These are phyloP conservation scores for Liasis olivaceus DNA, from an alignment of 2,797 vertebrate genomes.

Conservation along the genomic window DNA sequence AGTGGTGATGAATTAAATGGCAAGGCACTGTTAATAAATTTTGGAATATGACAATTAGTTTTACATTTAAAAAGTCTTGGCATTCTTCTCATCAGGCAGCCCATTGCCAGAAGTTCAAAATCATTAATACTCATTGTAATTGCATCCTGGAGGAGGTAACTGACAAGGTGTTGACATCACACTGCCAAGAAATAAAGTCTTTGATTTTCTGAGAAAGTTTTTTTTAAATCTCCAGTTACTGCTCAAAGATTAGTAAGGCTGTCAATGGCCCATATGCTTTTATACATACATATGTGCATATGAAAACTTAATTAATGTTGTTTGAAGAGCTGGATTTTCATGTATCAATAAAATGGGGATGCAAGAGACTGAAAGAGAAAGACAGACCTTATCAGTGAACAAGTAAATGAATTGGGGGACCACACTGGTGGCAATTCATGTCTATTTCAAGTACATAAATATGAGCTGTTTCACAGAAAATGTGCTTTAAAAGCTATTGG, in stretches of 20 bases:
- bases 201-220: conserved; percentile 66
- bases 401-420: background rate
- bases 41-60: conserved; percentile 52
- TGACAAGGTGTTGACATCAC: conserved; percentile 70
- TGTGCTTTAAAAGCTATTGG: background rate
- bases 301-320: conserved; percentile 54
- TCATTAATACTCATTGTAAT: conserved; percentile 68
- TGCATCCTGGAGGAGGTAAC: conserved; percentile 66
- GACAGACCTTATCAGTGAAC: conserved; percentile 5
- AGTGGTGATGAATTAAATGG: conserved; percentile 12
- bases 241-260: conserved; percentile 65
- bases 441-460: background rate
- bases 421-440: background rate
- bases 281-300: conserved; percentile 27
- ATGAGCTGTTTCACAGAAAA: no score
- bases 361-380: conserved; percentile 1
- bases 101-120: conserved; percentile 59
- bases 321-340: conserved; percentile 61
- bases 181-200: conserved; percentile 71
- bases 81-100: conserved; percentile 56
- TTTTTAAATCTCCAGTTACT: conserved; percentile 64
- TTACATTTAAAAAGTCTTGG: conserved; percentile 39
- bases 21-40: conserved; percentile 35
- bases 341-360: conserved; percentile 43
- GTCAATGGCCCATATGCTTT: conserved; percentile 49